Evolutionary conservation across 2,113 vertebrate species (phyloP), one percentile per base, ranked within the genome.

Genomic region (Labrus mixtus): DNA sequence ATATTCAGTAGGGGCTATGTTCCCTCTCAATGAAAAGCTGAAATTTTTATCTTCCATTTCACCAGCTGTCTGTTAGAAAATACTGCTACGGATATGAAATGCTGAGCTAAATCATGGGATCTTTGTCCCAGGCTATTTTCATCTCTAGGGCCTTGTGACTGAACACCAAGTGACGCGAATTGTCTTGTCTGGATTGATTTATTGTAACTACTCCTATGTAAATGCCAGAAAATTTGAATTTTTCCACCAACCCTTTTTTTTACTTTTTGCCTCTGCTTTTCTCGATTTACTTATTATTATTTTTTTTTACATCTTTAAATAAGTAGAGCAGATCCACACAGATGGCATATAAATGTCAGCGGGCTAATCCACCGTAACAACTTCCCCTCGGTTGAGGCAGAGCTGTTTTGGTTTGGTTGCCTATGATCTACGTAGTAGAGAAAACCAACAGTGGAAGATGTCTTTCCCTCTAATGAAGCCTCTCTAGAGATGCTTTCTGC

Each of bases 391-490:
- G 16, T 60, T 72, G 29, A n/a, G 46, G 2, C 60, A 54, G 37
- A 20, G 20, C 51, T 41, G 36, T 9, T 25, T 25, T 66, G 36
- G 39, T 66, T 37, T 39, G 48, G 25, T 39, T 79, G 25, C 33
- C 16, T 73, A 60, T 78, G 29, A 81, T 73, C 59, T 77, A 57
- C 62, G 48, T 60, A 63, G 22, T 53, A 33, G 29, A 73, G 37
- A 84, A 78, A 59, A 67, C 11, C 2, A 76, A 46, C 41, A 46
- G 68, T 46, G 53, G 58, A 76, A 63, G 43, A 81, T 78, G 41
- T 77, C n/a, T 80, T 80, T 85, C 20, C 22, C 63, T 74, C 10
- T 73, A 81, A 83, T 79, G 73, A 79, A 80, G 45, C 66, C 53
- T 76, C 73, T 78, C 63, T 13, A 37, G 65, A 69, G 74, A 76